A percentile compares a stretch with the other conserved stretches of the same genome.
Conservation (phyloP, 2,797 vertebrate genomes). For the Phoxinus dragarum region DNA sequence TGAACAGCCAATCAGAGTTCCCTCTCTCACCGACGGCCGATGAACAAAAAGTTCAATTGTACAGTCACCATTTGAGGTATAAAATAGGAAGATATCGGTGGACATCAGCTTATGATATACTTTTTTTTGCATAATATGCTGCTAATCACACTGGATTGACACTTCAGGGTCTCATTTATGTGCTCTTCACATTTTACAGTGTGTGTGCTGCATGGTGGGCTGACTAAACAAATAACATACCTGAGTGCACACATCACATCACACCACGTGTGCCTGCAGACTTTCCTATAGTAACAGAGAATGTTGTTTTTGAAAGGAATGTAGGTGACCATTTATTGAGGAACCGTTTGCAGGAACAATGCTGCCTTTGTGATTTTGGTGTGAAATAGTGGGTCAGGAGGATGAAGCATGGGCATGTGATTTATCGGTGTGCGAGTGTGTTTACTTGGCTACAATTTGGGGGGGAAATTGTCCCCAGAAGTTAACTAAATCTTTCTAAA, state of each 20-base stretch:
- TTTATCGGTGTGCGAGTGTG: background rate
- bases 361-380: conserved; percentile 12
- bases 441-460: background rate
- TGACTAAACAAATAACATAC: conserved; percentile 1
- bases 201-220: background rate
- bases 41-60: background rate
- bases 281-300: conserved; percentile 2
- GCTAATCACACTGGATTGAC: conserved; percentile 15
- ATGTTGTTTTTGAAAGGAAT: conserved; percentile 21
- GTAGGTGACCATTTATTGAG: conserved; percentile 12
- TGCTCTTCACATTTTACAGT: background rate
- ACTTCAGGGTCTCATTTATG: conserved; percentile 6
- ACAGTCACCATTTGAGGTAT: background rate
- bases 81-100: conserved; percentile 16
- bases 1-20: too few relatives aligned
- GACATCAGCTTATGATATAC: conserved; percentile 26
- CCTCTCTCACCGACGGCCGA: too few relatives aligned
- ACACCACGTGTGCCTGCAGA: background rate
- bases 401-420: background rate
- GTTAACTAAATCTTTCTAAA: background rate
- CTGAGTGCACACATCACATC: conserved; percentile 5
- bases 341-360: conserved; percentile 51
- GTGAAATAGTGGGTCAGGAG: conserved; percentile 17
- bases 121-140: conserved; percentile 42
- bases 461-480: background rate